Evolutionary conservation across 2,888 invertebrate genomes (phyloP), one percentile per base, ranked within the genome.

Genomic region (Syritta pipiens): DNA sequence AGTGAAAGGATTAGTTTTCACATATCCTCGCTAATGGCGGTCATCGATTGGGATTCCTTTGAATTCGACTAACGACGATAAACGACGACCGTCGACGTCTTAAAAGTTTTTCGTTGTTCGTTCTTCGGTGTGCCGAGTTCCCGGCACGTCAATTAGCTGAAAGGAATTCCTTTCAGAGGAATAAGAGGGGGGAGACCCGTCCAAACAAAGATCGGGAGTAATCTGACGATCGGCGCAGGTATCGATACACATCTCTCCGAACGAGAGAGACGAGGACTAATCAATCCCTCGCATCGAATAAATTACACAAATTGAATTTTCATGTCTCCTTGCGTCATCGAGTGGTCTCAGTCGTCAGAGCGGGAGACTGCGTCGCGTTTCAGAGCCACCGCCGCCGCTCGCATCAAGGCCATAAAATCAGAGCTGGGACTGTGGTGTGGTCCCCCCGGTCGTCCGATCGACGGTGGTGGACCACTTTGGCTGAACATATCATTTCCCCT

Each of bases 101-200:
- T 77, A 67, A 77, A 72, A 77, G 77, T 71, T 60, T 77, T 77
- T 77, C n/a, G n/a, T n/a, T n/a, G n/a, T n/a, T n/a, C n/a, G n/a
- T n/a, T n/a, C n/a, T n/a, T n/a, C 42, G 59, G 28, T 77, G 77
- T 77, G 40, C 35, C 26, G 2, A 65, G 32, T 65, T n/a, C n/a
- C n/a, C 32, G 26, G 26, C n/a, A 59, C 59, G 77, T 77, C 77
- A 77, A 77, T 77, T 77, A 77, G 77, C 65, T 6, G n/a, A n/a
- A n/a, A 40, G 40, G 71, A 53, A 55, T 77, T 69, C 69, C 63
- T 57, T 69, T 69, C 14, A n/a, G 14, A 28, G 10, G 30, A 63
- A 62, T 26, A 22, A 32, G 46, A 65, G 42, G 42, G n/a, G n/a
- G n/a, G n/a, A n/a, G n/a, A n/a, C n/a, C n/a, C n/a, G n/a, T n/a